Conservation (phyloP, 2,797 vertebrate genomes). For the Capromys pilorides region DNA sequence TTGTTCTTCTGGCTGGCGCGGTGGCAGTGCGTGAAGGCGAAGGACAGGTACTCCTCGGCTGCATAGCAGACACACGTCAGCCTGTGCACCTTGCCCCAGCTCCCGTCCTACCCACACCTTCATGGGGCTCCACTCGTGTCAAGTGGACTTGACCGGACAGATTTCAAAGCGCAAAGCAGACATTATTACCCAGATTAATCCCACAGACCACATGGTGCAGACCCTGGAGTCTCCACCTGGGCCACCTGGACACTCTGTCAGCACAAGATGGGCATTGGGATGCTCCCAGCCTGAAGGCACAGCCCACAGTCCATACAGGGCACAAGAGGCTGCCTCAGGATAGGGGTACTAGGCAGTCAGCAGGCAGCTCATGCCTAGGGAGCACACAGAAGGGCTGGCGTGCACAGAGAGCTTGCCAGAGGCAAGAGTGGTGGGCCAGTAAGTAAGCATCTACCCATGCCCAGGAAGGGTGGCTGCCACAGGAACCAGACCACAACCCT, state of each 20-base stretch:
- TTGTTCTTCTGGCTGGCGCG: slow-evolving; percentile 97
- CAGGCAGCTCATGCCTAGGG: not conserved
- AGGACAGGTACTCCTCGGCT: slow-evolving; percentile 97
- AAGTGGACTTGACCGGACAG: not conserved
- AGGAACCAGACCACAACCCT: not conserved
- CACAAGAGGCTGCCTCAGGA: not conserved
- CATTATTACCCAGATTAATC: not conserved
- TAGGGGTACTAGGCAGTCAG: no score
- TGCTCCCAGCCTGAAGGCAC: not conserved
- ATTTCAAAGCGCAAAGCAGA: not conserved
- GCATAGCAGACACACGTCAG: not conserved
- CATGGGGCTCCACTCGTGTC: not conserved
- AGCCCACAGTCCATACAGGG: not conserved
- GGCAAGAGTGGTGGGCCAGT: not conserved
- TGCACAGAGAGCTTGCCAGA: not conserved
- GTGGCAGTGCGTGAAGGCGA: slow-evolving; percentile 95
- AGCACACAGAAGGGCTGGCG: not conserved
- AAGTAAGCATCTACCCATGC: not conserved
- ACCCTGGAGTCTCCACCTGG: no score
- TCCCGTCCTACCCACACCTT: not conserved
- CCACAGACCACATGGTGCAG: not conserved
- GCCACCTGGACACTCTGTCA: not conserved
- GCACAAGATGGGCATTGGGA: not conserved
- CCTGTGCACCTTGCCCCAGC: not conserved
- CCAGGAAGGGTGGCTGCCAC: not conserved